Evolutionary conservation across 2,113 vertebrate genomes (phyloP), one percentile per base, ranked within the genome.

Genomic region (Cavia porcellus): DNA sequence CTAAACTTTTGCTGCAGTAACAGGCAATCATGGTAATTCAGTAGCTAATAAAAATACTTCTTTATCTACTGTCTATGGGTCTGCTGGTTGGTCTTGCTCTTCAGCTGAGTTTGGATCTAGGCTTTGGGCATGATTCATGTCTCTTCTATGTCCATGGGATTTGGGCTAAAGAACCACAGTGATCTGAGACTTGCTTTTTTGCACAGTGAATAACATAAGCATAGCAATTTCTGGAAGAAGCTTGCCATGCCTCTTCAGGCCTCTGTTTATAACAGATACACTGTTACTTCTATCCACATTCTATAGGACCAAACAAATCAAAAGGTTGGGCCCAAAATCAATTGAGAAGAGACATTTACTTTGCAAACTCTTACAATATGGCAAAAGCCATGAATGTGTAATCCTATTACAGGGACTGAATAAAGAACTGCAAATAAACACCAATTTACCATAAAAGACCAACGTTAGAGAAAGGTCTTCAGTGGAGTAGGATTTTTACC

Each of bases 1-100:
- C 59, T 82, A 66, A 89, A 20, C 50, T 93, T 97, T 89, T 91
- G 68, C 79, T 89, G n/a, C 5, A 83, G 22, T 89, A 91, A 89
- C 38, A 74, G 96, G 83, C 57, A 86, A 42, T 38, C 75, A 19
- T 2, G 0, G 4, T 89, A 84, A 83, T 96, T 93, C 79, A 90
- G 84, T 38, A 89, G 20, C 35, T 82, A 86, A 72, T 77, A 92
- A 50, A 97, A 91, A 57, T 74, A 61, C 30, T 64, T 45, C 35
- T 95, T 93, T 93, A 38, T 92, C 5, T 93, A 1, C 75, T 93
- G 83, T 84, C 30, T 42, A 84, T 80, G 15, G 38, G 14, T 72
- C 42, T 95, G 32, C 38, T 90, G 90, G 28, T 62, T 91, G 79
- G 70, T 57, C 74, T 94, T 55, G 24, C 38, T 82, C 79, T 28